Evolutionary conservation across 2,888 invertebrate species (phyloP), one percentile per base, ranked within the genome.

Genomic region (Elysia crispata): DNA sequence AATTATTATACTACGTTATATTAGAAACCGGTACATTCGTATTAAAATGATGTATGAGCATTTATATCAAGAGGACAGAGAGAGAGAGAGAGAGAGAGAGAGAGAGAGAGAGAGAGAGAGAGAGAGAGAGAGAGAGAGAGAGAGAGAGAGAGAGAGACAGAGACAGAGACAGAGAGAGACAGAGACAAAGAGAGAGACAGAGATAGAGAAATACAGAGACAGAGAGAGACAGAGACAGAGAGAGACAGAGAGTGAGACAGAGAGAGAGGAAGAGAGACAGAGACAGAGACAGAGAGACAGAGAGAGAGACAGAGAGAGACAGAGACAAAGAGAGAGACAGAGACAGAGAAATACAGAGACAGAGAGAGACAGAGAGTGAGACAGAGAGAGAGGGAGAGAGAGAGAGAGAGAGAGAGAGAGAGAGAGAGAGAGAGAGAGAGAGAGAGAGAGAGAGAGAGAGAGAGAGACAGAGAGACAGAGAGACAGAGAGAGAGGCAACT

Each of bases 251-350:
- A 41, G 41, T 41, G 41, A 41, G 41, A 72, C 41, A 72, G 41
- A 41, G 41, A 72, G 72, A 72, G 72, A 11, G 49, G 25, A 20
- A 49, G 49, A 49, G 33, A 49, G 49, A 49, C 20, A 72, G 49
- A 49, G n/a, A 49, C 41, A 11, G 31, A 31, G 69, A 23, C 30
- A 31, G 69, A 69, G 30, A 69, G 31, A 69, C 30, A 69, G 31
- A 69, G 25, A 69, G 31, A 69, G 69, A 69, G 31, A 69, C 30
- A 31, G 31, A n/a, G n/a, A n/a, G n/a, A n/a, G n/a, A n/a, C n/a
- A n/a, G n/a, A n/a, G n/a, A n/a, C n/a, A n/a, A n/a, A 69, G 69
- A 69, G 69, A 69, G 69, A 69, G 33, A 31, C 15, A 69, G 69
- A 72, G 49, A 72, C 49, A 72, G 49, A 72, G 72, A 72, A 50